Percentiles rank a stretch among this genome's conserved stretches.
phyloP scores from a whole-genome alignment of 2,888 invertebrate genomes.

The Apoderus coryli region DNA sequence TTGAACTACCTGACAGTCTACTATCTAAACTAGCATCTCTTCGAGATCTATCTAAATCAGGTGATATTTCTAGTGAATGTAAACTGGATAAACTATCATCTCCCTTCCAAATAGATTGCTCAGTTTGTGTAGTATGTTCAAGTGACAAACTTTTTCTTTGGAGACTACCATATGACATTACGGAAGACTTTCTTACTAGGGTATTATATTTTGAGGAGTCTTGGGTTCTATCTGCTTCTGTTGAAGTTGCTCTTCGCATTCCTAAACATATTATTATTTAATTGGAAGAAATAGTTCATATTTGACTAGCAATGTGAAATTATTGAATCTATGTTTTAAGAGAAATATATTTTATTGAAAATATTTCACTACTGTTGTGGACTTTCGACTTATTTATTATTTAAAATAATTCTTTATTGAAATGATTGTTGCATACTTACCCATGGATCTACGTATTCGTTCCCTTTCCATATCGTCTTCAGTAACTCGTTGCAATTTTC shows the following conservation, averaged over 20 bases:
- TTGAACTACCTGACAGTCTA: constrained; percentile 69
- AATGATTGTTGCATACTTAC: too few species aligned
- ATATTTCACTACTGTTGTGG: too few species aligned
- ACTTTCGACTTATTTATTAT: too few species aligned
- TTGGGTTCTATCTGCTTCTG: constrained; percentile 44
- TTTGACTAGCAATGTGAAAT: too few species aligned
- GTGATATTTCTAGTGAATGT: constrained; percentile 44
- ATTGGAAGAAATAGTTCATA: too few species aligned
- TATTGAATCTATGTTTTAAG: too few species aligned
- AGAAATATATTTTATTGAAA: too few species aligned
- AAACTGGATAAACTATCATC: constrained; percentile 75
- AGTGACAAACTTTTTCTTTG: constrained; percentile 57
- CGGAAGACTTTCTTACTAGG: constrained; percentile 17
- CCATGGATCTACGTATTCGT: constrained; percentile 30
- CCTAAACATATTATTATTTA: constrained; percentile 15
- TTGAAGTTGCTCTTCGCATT: constrained; percentile 40
- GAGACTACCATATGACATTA: constrained; percentile 34
- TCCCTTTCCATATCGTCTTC: constrained; percentile 40
- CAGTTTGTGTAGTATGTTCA: constrained; percentile 46
- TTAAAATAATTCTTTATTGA: too few species aligned
- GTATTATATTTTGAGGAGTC: constrained; percentile 17
- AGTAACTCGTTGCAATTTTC: constrained; percentile 34
- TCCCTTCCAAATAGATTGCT: constrained; percentile 66
- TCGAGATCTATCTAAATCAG: constrained; percentile 41
- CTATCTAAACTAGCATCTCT: constrained; percentile 71